These are phyloP conservation scores for Eristalis tenax DNA, from an alignment of 2,888 invertebrate species.

Conservation along the genomic window DNA sequence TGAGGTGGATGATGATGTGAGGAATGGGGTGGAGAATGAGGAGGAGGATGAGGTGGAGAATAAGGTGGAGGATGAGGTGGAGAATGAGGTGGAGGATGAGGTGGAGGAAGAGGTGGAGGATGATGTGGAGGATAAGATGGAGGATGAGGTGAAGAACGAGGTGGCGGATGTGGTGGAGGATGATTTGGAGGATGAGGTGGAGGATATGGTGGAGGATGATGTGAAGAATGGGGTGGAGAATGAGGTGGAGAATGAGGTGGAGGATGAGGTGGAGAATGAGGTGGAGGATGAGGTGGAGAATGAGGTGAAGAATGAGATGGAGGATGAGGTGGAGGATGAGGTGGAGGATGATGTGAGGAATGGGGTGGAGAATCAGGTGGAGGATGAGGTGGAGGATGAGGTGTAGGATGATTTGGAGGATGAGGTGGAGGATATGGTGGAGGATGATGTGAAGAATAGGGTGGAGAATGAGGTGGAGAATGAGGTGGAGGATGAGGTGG, in stretches of 20 bases:
- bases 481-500: not conserved
- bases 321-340: not conserved
- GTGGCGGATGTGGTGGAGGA: not conserved
- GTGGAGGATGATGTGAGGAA: not conserved
- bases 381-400: not conserved
- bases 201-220: not conserved
- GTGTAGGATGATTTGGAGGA: not conserved
- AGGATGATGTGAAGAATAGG: not conserved
- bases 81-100: slow-evolving; percentile 5
- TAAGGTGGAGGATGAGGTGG: slow-evolving; percentile 1
- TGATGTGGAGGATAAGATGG: not conserved
- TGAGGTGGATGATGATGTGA: not conserved
- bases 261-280: not conserved
- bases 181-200: not conserved
- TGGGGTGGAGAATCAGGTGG: not conserved
- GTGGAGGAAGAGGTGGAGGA: not conserved
- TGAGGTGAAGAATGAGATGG: not conserved
- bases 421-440: not conserved
- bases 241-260: not conserved
- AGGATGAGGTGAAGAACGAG: not conserved
- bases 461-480: not conserved
- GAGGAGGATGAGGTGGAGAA: slow-evolving; percentile 1
- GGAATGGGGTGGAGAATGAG: not conserved
- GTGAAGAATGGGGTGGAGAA: not conserved
- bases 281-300: not conserved